phyloP scores from a whole-genome alignment of 2,888 invertebrate species.

The Tachina fera region DNA sequence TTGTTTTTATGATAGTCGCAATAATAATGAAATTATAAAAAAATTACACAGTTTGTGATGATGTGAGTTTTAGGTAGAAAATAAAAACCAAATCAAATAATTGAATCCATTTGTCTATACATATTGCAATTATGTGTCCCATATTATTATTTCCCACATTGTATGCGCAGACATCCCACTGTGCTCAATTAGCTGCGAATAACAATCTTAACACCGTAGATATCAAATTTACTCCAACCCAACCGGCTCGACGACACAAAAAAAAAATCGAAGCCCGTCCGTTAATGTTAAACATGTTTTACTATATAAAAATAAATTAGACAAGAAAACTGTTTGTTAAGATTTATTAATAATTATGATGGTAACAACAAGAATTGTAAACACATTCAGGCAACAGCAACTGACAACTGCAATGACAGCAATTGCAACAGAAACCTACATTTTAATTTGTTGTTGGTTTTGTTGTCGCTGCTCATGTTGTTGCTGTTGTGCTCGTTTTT shows the following conservation, averaged over 20 bases:
- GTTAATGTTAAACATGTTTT: conserved; percentile 53
- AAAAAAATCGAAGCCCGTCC: conserved; percentile 28
- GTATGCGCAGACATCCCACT: neutral
- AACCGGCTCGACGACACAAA: neutral
- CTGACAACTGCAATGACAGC: conserved; percentile 42
- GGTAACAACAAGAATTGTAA: conserved; percentile 40
- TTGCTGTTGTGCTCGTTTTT: conserved; percentile 23
- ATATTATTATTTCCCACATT: conserved; percentile 31
- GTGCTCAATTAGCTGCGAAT: conserved; percentile 23
- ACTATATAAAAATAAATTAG: conserved; percentile 54
- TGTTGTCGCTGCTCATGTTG: conserved; percentile 17
- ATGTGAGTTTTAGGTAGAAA: no score
- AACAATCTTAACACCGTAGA: conserved; percentile 14
- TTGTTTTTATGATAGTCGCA: no score
- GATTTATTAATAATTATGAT: conserved; percentile 63
- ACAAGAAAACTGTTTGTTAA: conserved; percentile 61
- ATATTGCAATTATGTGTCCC: neutral
- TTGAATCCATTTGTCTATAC: neutral
- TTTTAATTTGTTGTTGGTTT: conserved; percentile 18
- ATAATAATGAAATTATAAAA: no score
- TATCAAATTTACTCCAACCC: conserved; percentile 15
- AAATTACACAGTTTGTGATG: no score
- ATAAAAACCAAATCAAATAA: neutral
- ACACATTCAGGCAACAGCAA: conserved; percentile 19
- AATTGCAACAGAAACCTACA: conserved; percentile 53